phyloP scores from a whole-genome alignment of 2,113 vertebrate species.

The Cyrtonyx montezumae region DNA sequence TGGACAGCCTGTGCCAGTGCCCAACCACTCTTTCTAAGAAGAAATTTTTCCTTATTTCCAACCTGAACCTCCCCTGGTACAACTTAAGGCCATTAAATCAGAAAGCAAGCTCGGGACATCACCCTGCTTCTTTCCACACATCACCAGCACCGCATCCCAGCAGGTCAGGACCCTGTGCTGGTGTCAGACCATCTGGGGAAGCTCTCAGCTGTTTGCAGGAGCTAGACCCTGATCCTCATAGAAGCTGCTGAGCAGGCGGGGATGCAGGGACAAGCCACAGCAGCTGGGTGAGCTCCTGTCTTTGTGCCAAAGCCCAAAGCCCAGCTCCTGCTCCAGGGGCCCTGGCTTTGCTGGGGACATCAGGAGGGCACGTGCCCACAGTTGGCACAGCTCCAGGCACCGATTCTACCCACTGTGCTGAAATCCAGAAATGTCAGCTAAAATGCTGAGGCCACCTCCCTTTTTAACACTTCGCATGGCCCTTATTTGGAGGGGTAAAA shows the following conservation, averaged over 20 bases:
- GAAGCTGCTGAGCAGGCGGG: background rate
- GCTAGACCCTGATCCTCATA: background rate
- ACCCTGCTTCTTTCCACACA: conserved; percentile 8
- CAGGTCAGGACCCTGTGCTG: background rate
- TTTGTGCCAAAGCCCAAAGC: background rate
- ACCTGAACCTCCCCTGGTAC: too few relatives aligned
- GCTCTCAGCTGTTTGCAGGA: background rate
- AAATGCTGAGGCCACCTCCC: background rate
- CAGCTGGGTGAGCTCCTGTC: rapidly evolving
- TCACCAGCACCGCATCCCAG: background rate
- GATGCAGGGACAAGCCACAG: background rate
- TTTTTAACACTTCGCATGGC: background rate
- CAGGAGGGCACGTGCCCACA: background rate
- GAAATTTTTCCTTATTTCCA: too few relatives aligned
- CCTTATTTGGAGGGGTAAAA: background rate
- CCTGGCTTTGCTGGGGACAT: background rate
- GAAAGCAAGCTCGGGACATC: conserved; percentile 11
- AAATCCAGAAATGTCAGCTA: background rate
- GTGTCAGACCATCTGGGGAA: background rate
- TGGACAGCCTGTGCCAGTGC: too few relatives aligned
- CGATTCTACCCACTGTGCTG: background rate
- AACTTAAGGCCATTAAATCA: background rate
- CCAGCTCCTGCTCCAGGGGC: background rate
- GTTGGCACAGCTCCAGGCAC: background rate
- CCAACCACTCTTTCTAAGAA: too few relatives aligned